Percentiles rank a stretch among this genome's conserved stretches.
Evolutionary conservation across 2,113 vertebrate genomes (phyloP).

Genomic region (Notiomystis cincta): DNA sequence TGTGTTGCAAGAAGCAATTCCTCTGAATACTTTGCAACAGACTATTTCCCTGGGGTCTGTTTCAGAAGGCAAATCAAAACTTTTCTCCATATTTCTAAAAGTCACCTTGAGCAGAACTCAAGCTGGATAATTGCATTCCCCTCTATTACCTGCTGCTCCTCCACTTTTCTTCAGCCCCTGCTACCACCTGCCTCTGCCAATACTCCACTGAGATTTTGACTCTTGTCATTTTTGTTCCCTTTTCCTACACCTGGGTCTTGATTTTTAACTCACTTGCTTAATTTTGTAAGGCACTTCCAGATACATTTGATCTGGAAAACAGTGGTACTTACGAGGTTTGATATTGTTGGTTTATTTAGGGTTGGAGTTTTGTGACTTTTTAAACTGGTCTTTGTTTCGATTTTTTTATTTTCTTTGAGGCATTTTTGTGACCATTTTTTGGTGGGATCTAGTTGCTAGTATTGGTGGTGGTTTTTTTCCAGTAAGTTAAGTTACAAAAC

Average conservation of each 20-base stretch:
- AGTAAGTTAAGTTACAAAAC: neutral
- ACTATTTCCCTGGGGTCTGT: neutral
- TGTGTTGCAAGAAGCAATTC: neutral
- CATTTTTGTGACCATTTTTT: neutral
- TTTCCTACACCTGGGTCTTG: neutral
- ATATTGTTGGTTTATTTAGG: neutral
- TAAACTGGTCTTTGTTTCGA: neutral
- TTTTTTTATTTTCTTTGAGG: neutral
- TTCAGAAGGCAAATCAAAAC: neutral
- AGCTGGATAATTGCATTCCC: neutral
- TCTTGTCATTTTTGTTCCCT: neutral
- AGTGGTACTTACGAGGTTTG: rapidly evolving
- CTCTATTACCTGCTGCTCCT: neutral
- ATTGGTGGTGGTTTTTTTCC: too few relatives aligned
- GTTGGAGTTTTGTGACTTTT: neutral
- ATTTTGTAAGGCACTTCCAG: neutral
- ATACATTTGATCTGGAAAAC: neutral
- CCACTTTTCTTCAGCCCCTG: neutral
- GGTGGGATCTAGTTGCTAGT: neutral
- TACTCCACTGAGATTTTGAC: neutral
- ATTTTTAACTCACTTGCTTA: neutral
- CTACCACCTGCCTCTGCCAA: neutral
- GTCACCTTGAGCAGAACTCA: neutral
- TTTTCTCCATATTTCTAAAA: neutral
- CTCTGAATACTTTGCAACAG: neutral